Evolutionary conservation across 2,888 invertebrate species (phyloP).

Genomic region (Disparrhopalites patrizii): DNA sequence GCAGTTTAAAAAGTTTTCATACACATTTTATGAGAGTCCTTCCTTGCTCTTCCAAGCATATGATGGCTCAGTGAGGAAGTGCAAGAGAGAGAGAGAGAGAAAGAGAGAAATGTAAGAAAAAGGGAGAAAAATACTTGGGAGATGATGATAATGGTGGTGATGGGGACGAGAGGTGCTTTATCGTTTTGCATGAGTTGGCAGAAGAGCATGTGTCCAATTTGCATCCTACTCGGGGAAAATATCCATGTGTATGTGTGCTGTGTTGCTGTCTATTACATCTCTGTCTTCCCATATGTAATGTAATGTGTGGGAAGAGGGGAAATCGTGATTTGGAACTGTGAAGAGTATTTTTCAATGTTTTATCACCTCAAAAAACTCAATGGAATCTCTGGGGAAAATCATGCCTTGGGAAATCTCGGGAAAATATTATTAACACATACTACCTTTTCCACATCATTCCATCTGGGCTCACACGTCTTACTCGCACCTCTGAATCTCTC

Average conservation of each 20-base stretch:
- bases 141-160: too few relatives aligned
- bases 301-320: background rate
- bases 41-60: too few relatives aligned
- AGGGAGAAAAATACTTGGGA: slow-evolving; percentile 6
- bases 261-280: too few relatives aligned
- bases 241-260: too few relatives aligned
- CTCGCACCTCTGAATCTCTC: too few relatives aligned
- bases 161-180: slow-evolving; percentile 6
- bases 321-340: slow-evolving; percentile 4
- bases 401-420: background rate
- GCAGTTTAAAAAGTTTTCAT: slow-evolving; percentile 24
- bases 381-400: slow-evolving; percentile 15
- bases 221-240: background rate
- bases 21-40: slow-evolving; percentile 11
- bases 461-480: too few relatives aligned
- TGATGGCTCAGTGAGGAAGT: too few relatives aligned
- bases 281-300: too few relatives aligned
- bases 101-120: too few relatives aligned
- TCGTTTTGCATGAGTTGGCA: slow-evolving; percentile 20
- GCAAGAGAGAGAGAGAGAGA: too few relatives aligned
- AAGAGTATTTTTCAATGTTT: slow-evolving; percentile 8
- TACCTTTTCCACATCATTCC: too few relatives aligned
- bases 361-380: background rate
- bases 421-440: too few relatives aligned
- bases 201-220: slow-evolving; percentile 21